A percentile compares a stretch with the other conserved stretches of the same genome.
Evolutionary conservation across 2,888 invertebrate genomes (phyloP).

Genomic region (Hetaerina titia): DNA sequence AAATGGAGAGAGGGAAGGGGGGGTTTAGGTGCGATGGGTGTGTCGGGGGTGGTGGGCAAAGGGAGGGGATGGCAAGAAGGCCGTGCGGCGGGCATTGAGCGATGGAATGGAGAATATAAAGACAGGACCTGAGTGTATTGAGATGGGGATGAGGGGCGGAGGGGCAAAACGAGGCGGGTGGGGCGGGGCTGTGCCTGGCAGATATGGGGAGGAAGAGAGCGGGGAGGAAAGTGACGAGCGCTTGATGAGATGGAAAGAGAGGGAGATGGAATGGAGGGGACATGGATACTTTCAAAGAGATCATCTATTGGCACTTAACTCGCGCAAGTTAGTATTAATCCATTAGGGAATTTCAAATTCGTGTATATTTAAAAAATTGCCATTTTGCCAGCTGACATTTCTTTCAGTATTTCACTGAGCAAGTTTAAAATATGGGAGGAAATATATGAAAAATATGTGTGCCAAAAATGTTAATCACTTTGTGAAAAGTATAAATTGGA

Average conservation of each 20-base stretch:
- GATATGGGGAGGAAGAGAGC: background rate
- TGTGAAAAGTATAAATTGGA: too few species aligned
- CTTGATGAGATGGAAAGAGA: constrained; percentile 41
- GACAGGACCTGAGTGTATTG: constrained; percentile 56
- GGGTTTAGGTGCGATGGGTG: background rate
- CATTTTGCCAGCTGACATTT: too few species aligned
- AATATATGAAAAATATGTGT: too few species aligned
- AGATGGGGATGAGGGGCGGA: background rate
- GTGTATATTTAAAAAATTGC: background rate
- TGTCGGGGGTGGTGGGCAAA: background rate
- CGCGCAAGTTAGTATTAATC: background rate
- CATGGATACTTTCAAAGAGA: constrained; percentile 9
- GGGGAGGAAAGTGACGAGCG: constrained; percentile 29
- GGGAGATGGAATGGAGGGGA: background rate
- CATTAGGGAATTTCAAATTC: background rate
- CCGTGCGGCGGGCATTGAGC: background rate
- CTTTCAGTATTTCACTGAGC: too few species aligned
- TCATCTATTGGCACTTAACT: background rate
- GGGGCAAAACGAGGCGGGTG: background rate
- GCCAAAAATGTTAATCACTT: too few species aligned
- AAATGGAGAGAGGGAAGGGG: constrained; percentile 11
- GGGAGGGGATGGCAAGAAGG: background rate
- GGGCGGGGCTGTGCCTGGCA: background rate
- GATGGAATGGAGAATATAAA: constrained; percentile 38
- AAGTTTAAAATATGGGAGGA: too few species aligned